Evolutionary conservation across 2,797 vertebrate genomes (phyloP).

Genomic region (Carapus acus): DNA sequence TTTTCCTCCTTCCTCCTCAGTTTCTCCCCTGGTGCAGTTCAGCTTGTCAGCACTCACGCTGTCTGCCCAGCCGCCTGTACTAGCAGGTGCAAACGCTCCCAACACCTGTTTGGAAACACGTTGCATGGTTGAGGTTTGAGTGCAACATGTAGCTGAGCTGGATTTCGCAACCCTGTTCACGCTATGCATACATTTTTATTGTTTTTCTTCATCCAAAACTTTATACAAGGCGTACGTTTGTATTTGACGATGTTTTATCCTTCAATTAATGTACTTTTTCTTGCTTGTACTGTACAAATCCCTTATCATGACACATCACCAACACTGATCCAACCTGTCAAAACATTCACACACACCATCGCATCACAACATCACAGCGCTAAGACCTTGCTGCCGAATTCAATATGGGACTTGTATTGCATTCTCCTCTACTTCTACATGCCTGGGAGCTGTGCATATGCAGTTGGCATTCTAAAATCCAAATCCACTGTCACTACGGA

Average conservation of each 20-base stretch:
- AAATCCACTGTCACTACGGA: no score
- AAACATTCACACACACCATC: background rate
- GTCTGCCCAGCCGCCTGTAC: slow-evolving; percentile 40
- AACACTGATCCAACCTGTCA: background rate
- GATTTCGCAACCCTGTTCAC: slow-evolving; percentile 43
- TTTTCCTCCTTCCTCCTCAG: slow-evolving; percentile 18
- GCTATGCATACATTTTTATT: slow-evolving; percentile 59
- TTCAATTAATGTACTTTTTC: background rate
- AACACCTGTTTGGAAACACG: slow-evolving; percentile 32
- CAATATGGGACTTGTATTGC: no score
- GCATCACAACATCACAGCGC: background rate
- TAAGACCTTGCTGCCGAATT: slow-evolving; percentile 6
- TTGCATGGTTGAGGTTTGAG: slow-evolving; percentile 33
- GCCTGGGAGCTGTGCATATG: no score
- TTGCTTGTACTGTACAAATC: slow-evolving; percentile 24
- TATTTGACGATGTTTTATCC: slow-evolving; percentile 23
- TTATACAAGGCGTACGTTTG: slow-evolving; percentile 27
- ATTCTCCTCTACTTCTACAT: no score
- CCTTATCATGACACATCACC: background rate
- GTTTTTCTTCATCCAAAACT: slow-evolving; percentile 31
- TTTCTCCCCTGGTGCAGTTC: slow-evolving; percentile 38
- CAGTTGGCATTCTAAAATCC: no score
- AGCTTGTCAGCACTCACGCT: slow-evolving; percentile 36
- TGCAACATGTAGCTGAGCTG: slow-evolving; percentile 43
- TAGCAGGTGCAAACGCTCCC: slow-evolving; percentile 32